A percentile compares a stretch with the other conserved stretches of the same genome.
Conservation (phyloP, 2,113 vertebrate species). For the Pardalotus punctatus region DNA sequence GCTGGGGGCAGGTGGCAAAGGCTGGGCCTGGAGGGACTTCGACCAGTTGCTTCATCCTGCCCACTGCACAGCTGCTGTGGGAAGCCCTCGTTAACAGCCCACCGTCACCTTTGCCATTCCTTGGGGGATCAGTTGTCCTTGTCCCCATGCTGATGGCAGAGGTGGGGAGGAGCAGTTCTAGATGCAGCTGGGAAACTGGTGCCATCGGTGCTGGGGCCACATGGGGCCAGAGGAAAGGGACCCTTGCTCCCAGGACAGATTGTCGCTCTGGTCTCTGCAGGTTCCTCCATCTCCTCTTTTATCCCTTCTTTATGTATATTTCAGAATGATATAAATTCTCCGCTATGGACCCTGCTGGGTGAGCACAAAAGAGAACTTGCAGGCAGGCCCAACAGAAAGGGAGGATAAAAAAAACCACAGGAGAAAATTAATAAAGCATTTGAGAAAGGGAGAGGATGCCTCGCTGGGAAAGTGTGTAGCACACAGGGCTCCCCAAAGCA, state of each 20-base stretch:
- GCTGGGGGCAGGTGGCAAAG: neutral
- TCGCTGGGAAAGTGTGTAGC: conserved; percentile 63
- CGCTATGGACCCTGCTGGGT: neutral
- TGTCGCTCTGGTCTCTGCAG: conserved; percentile 8
- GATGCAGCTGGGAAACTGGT: neutral
- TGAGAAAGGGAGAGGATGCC: conserved; percentile 56
- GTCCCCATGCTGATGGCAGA: neutral
- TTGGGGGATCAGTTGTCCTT: neutral
- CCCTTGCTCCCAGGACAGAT: neutral
- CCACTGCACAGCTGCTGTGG: fast-evolving
- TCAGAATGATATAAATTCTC: conserved; percentile 56
- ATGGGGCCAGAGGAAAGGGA: neutral
- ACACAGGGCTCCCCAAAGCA: conserved; percentile 61
- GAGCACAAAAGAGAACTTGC: conserved; percentile 54
- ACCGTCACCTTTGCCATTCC: neutral
- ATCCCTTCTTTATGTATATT: conserved; percentile 53
- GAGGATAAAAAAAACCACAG: conserved; percentile 66
- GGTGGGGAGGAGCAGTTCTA: neutral
- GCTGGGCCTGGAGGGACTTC: neutral
- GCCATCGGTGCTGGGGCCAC: neutral
- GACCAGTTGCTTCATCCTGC: neutral
- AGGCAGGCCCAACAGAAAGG: conserved; percentile 54
- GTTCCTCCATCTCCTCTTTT: conserved; percentile 46
- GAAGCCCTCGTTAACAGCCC: neutral
- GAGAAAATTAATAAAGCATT: conserved; percentile 70